Conservation (phyloP, 2,888 invertebrate genomes). For the Drosophila subquinaria region DNA sequence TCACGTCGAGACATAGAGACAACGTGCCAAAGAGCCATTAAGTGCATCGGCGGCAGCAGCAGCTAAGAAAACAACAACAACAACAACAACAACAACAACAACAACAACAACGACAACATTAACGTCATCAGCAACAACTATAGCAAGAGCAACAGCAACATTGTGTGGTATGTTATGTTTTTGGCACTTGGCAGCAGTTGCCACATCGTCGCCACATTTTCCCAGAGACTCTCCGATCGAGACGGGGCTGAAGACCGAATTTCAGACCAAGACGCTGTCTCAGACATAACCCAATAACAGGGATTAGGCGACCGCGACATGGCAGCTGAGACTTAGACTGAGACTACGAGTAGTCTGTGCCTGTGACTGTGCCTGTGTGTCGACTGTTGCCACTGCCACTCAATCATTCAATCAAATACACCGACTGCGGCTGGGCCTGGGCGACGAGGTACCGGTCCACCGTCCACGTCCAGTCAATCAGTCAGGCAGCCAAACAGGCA, state of each 20-base stretch:
- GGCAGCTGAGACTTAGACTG: conserved; percentile 48
- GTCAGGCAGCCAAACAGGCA: conserved; percentile 36
- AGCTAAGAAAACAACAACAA: conserved; percentile 15
- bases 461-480: conserved; percentile 44
- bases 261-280: conserved; percentile 31
- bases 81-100: conserved; percentile 23
- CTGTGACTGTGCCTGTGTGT: conserved; percentile 44
- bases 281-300: conserved; percentile 78
- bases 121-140: conserved; percentile 32
- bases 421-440: conserved; percentile 32
- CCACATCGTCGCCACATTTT: conserved; percentile 76
- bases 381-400: conserved; percentile 69
- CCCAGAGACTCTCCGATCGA: conserved; percentile 62
- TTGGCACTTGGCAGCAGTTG: conserved; percentile 75
- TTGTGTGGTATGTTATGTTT: conserved; percentile 68
- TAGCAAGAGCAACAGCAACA: conserved; percentile 28
- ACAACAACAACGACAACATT: conserved; percentile 23
- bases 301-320: conserved; percentile 65
- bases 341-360: conserved; percentile 27
- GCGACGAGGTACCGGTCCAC: conserved; percentile 44
- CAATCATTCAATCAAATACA: conserved; percentile 73
- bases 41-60: conserved; percentile 63
- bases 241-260: conserved; percentile 17
- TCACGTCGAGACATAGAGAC: conserved; percentile 55
- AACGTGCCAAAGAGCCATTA: conserved; percentile 68